phyloP scores from a whole-genome alignment of 2,888 invertebrate species.

The Pseudococcus longispinus region DNA sequence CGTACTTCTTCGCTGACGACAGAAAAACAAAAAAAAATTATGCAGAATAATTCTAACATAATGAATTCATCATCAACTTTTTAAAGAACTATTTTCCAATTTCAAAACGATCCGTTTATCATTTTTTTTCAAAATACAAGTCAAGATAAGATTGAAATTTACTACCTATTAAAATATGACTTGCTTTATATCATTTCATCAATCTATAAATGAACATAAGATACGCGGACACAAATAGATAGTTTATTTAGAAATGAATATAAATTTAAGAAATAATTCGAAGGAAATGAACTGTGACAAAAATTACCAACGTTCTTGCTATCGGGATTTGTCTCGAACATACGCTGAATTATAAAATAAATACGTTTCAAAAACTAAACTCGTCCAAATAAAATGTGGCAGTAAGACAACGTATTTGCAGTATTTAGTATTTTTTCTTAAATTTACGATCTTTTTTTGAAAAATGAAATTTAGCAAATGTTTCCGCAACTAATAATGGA shows the following conservation, averaged over 20 bases:
- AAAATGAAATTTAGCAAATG: constrained; percentile 77
- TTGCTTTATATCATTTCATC: too few relatives aligned
- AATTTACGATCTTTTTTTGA: constrained; percentile 25
- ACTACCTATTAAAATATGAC: background rate
- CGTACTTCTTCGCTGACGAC: too few relatives aligned
- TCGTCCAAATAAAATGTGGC: background rate
- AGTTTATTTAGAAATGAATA: background rate
- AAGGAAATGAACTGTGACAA: background rate
- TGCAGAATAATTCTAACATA: too few relatives aligned
- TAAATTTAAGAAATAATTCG: background rate
- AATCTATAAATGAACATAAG: background rate
- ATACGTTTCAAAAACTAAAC: constrained; percentile 21
- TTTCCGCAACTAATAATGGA: constrained; percentile 93
- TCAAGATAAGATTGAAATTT: background rate
- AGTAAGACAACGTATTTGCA: background rate
- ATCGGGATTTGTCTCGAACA: background rate
- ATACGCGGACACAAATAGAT: background rate
- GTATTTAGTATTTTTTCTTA: background rate
- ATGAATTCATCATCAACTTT: too few relatives aligned
- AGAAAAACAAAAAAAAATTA: too few relatives aligned
- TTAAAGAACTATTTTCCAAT: too few relatives aligned
- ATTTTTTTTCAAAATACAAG: too few relatives aligned
- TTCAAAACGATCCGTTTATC: too few relatives aligned
- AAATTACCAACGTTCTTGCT: background rate
- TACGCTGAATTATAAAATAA: background rate